These are phyloP conservation scores for Montipora capitata DNA, from an alignment of 92 coral and sea anemone species.

Conservation along the genomic window DNA sequence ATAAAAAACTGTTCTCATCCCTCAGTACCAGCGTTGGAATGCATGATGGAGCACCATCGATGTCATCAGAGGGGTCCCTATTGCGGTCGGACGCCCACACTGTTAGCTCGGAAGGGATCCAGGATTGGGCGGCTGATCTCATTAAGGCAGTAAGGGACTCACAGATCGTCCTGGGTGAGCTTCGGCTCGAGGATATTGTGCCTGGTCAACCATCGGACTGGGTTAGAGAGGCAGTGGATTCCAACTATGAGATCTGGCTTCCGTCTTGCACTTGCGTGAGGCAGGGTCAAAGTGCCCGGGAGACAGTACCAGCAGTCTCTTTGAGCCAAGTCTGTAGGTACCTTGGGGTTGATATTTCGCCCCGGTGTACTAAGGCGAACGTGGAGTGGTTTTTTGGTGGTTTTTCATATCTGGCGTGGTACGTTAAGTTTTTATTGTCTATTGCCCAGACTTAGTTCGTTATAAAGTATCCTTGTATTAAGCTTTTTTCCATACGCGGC, in stretches of 20 bases:
- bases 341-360: background rate
- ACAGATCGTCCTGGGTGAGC: background rate
- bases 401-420: too few relatives aligned
- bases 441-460: too few relatives aligned
- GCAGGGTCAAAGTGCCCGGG: too few relatives aligned
- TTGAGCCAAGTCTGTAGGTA: too few relatives aligned
- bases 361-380: background rate
- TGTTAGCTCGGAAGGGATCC: background rate
- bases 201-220: background rate
- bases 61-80: background rate
- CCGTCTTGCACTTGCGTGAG: background rate
- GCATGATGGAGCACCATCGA: too few relatives aligned
- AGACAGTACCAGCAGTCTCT: too few relatives aligned
- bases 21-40: too few relatives aligned
- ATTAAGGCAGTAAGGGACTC: background rate
- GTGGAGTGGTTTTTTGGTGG: too few relatives aligned
- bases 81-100: background rate
- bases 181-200: background rate
- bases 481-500: too few relatives aligned
- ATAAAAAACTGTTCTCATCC: too few relatives aligned
- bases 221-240: background rate
- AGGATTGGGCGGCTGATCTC: background rate
- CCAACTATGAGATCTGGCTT: background rate
- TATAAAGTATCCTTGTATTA: too few relatives aligned
- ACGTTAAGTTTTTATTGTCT: too few relatives aligned